Evolutionary conservation across 2,797 vertebrate genomes (phyloP).

Genomic region (Buceros bicornis): DNA sequence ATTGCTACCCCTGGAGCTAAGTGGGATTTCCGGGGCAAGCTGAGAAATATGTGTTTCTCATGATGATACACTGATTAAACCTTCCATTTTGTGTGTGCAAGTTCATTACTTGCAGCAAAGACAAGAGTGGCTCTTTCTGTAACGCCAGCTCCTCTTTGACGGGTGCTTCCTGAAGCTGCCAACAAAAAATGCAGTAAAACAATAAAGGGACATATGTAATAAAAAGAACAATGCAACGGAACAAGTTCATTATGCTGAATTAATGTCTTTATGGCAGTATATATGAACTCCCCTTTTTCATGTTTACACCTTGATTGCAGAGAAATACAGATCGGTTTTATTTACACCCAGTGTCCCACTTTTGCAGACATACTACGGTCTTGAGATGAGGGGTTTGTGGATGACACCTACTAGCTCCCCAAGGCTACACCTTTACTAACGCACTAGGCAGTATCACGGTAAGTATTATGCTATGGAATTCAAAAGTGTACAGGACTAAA

Average conservation of each 20-base stretch:
- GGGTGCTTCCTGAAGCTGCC: conserved; percentile 2
- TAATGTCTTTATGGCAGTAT: conserved; percentile 21
- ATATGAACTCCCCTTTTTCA: neutral
- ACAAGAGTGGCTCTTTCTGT: neutral
- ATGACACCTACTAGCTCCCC: neutral
- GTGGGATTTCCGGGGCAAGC: neutral
- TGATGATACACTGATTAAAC: neutral
- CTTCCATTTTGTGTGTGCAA: neutral
- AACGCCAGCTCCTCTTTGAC: neutral
- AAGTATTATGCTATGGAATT: neutral
- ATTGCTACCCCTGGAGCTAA: neutral
- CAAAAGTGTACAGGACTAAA: neutral
- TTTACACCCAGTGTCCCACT: neutral
- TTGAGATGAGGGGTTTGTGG: neutral
- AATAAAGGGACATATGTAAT: conserved; percentile 14
- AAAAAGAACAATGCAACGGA: neutral
- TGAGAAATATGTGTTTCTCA: neutral
- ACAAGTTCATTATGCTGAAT: neutral
- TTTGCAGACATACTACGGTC: neutral
- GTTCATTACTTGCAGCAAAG: neutral
- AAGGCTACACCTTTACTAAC: neutral
- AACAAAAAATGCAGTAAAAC: neutral
- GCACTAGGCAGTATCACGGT: neutral
- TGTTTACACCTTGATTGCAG: neutral
- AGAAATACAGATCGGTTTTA: neutral